A percentile compares a stretch with the other conserved stretches of the same genome.
Conservation (phyloP, 2,797 vertebrate species). For the Crax fasciolata region DNA sequence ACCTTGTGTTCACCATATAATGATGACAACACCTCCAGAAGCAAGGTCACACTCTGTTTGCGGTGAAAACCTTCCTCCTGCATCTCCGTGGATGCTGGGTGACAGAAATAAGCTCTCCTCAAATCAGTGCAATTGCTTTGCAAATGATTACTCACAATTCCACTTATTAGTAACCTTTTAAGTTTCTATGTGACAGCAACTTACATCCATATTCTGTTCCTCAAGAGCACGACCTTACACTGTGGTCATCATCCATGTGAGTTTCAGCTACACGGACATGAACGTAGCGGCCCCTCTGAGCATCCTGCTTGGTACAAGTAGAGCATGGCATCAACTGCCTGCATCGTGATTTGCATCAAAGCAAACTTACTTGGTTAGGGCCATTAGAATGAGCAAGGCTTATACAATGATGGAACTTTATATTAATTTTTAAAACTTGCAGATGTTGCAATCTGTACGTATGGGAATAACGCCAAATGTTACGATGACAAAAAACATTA, state of each 20-base stretch:
- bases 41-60: background rate
- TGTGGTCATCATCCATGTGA: background rate
- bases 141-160: background rate
- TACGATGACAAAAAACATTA: background rate
- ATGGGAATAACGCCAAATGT: constrained; percentile 17
- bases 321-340: background rate
- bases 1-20: background rate
- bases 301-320: background rate
- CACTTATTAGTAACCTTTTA: background rate
- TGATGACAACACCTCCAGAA: background rate
- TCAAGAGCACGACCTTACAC: background rate
- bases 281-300: background rate
- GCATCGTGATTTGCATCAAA: background rate
- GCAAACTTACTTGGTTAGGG: background rate
- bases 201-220: background rate
- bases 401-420: background rate
- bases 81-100: fast-evolving
- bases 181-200: background rate
- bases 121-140: background rate
- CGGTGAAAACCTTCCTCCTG: background rate
- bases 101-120: background rate
- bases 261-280: fast-evolving
- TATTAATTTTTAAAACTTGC: constrained; percentile 64
- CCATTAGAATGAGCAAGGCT: background rate
- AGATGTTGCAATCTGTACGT: constrained; percentile 51